Evolutionary conservation across 2,113 vertebrate species (phyloP), one percentile per base, ranked within the genome.

Genomic region (Holacanthus passer): DNA sequence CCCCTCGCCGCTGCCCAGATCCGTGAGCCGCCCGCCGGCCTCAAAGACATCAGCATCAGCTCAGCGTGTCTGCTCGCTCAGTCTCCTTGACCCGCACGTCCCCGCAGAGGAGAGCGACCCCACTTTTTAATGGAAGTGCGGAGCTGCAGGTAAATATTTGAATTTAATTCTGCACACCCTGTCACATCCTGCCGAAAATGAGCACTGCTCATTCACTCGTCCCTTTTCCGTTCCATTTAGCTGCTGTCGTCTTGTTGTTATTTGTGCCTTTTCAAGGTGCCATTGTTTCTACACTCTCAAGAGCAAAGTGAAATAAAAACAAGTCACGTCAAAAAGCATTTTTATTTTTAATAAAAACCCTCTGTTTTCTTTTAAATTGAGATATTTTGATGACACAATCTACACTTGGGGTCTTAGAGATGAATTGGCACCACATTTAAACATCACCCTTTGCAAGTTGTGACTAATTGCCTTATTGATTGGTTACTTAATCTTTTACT

Each of bases 91-190:
- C 93, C 93, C 27, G 29, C 10, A 4, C 66, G 2, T 77, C 80
- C 86, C 79, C 3, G 37, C 67, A 70, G 47, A 76, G 37, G 56
- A 83, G 59, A 66, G 68, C 27, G 11, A 52, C 68, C n/a, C n/a
- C 35, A 1, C 20, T 39, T 74, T 69, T 52, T 55, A 79, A 86
- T 63, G 29, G 62, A 53, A 53, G 65, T 32, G 3, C 68, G 3
- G 70, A 37, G 45, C 41, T 58, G 60, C 16, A 70, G 76, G 87
- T 89, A 92, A 92, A 93, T 91, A 91, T 93, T 92, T 86, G 85
- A 50, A 73, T 93, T 90, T 63, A 58, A 86, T 91, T 87, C 67
- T 5, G 47, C 59, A 68, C 50, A 35, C 41, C 31, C 20, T 41
- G 86, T 87, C 86, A 53, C 62, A 50, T 65, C 81, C 77, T 24